These are phyloP conservation scores for Pelvicachromis taeniatus DNA, from an alignment of 2,113 vertebrate species.

Conservation along the genomic window DNA sequence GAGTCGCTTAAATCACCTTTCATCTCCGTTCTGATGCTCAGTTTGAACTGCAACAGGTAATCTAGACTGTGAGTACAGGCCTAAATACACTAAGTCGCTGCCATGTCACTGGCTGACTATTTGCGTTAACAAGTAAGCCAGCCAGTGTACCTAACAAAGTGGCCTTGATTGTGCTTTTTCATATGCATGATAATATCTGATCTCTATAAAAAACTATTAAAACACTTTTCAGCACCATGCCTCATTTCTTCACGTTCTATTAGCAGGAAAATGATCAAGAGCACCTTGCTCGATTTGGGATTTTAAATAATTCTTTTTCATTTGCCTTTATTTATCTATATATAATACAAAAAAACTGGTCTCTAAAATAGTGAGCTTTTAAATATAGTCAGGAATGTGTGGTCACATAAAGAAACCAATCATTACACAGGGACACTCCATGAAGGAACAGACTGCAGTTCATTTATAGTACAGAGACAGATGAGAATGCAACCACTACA, in stretches of 20 bases:
- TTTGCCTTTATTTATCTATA: neutral
- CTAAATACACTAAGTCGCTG: neutral
- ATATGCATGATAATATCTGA: neutral
- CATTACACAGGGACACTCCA: neutral
- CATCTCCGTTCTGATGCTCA: no score
- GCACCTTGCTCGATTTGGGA: neutral
- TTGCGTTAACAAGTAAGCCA: neutral
- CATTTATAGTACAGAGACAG: neutral
- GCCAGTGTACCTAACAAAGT: neutral
- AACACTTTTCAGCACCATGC: accelerated
- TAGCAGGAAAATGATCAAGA: neutral
- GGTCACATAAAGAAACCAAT: neutral
- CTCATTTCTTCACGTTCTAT: neutral
- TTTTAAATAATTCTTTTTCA: neutral
- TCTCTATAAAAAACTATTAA: neutral
- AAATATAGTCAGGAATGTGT: neutral
- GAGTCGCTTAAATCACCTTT: neutral
- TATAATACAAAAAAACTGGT: neutral
- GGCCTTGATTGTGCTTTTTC: neutral
- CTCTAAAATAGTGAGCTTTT: neutral
- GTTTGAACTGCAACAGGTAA: neutral
- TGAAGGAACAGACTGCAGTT: neutral
- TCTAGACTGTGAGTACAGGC: neutral
- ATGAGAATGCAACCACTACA: conserved; percentile 8
- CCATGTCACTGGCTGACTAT: neutral